Evolutionary conservation across 2,888 invertebrate genomes (phyloP), one percentile per base, ranked within the genome.

Genomic region (Cryptocheilus praepositus): DNA sequence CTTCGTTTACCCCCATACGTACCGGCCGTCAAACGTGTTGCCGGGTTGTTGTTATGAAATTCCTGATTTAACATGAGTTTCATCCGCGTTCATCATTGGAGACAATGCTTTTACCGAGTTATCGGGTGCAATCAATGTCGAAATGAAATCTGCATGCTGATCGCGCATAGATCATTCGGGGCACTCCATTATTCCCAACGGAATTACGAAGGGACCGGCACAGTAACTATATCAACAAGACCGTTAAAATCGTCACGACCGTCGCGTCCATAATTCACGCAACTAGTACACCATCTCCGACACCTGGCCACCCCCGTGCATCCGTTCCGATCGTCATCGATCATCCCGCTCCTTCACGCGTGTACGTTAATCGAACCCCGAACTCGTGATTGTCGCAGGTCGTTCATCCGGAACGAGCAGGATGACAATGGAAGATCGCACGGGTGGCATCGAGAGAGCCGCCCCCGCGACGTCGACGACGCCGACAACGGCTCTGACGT

Each of bases 391-490:
- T 79, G 71, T 76, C 73, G 53, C 56, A 82, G 82, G 80, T 79
- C 71, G 73, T 74, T 74, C 73, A 70, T 71, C 64, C 73, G 67
- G 73, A 71, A 66, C 72, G 73, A 73, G 76, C 87, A 88, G 85
- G 82, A 89, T 89, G 89, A 89, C 88, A 85, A 89, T 89, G 89
- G 89, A 88, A 87, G 88, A 88, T 84, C 88, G 88, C 73, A 84
- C 87, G 70, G 85, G 86, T 83, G 85, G 85, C 80, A 85, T 88
- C 76, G 88, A 88, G 78, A 86, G 87, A 71, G 88, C 84, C 74
- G 81, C 84, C 77, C 83, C 87, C 74, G 83, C 83, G 70, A 81
- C 82, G 55, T 84, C 85, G 25, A 81, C 83, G 70, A 81, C 84
- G 72, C 79, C 80, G 15, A 77, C 82, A 52, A 67, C 69, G 28